A percentile compares a stretch with the other conserved stretches of the same genome.
phyloP scores from a whole-genome alignment of 2,888 invertebrate genomes.

The Chrysolina americana region DNA sequence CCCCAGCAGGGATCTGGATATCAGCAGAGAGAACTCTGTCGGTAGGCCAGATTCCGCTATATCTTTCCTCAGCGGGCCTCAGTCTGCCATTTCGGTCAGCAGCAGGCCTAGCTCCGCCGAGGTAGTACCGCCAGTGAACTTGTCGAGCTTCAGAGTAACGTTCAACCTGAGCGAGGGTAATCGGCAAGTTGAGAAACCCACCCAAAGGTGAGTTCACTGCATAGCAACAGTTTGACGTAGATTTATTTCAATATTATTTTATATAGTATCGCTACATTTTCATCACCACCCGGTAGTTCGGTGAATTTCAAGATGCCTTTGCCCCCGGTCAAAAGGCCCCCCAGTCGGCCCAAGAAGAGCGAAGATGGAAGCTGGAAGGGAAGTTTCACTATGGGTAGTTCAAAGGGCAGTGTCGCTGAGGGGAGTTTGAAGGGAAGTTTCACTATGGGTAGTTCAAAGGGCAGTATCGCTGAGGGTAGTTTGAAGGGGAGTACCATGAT shows the following conservation, averaged over 20 bases:
- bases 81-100: not conserved
- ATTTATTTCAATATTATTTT: not conserved
- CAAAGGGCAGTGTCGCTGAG: not conserved
- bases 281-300: not conserved
- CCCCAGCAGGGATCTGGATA: not conserved
- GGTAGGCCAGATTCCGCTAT: not conserved
- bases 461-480: not conserved
- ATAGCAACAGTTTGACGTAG: not conserved
- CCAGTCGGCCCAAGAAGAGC: slow-evolving; percentile 30
- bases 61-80: not conserved
- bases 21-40: not conserved
- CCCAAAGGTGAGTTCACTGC: not conserved
- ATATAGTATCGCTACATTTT: not conserved
- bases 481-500: not conserved
- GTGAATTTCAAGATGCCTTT: slow-evolving; percentile 37
- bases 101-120: not conserved
- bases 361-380: not conserved
- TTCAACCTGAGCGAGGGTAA: slow-evolving; percentile 9
- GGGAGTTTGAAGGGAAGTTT: no score
- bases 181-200: slow-evolving; percentile 6
- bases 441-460: no score
- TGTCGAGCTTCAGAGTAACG: slow-evolving; percentile 1
- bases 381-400: not conserved
- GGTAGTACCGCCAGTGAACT: not conserved
- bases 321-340: slow-evolving; percentile 42